Base-by-base conservation (phyloP, 2,888 invertebrate species). In the Apodemia zela region DNA sequence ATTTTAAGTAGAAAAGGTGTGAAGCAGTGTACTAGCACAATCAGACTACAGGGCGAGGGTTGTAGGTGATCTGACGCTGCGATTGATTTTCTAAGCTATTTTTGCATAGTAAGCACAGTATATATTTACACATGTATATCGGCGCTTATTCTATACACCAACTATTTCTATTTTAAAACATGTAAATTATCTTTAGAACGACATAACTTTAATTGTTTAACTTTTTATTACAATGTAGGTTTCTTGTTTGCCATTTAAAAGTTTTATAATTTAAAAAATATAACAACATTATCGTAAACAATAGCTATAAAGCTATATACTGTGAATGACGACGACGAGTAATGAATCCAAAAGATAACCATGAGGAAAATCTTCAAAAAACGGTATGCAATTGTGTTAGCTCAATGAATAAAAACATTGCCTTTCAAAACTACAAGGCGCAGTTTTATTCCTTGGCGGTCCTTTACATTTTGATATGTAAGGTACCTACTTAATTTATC, bases 81-180 rank as follows among this genome's bases (percentile, higher is more conserved):
- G 83, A 90, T 90, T 88, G 88, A 89, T 89, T 89, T 87, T 85
- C 74, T 77, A 74, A 70, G 81, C 83, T 89, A 89, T 89, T 89
- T 87, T 86, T 84, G 84, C 75, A 62, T 29, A 45, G 45, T 54
- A 15, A 68, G 64, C 67, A 67, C 63, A 65, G 65, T 63, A 61
- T 64, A 21, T 62, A 35, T 59, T 18, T 59, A 59, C 6, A 18
- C 17, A 7, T 29, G 18, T 49, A 49, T 49, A 2, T 11, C 49
- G 49, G n/a, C 18, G 11, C 18, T 49, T 18, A 4, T 3, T 17
- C 8, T 49, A 51, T 5, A 51, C 17, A 17, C 2, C 6, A 25
- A 49, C n/a, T 35, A n/a, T n/a, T 61, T 51, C 17, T 51, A 61
- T 47, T 59, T 59, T 51, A 1, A 51, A 25, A 51, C 3, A 42